Percentiles rank a stretch among this genome's conserved stretches.
Conservation (phyloP, 2,888 invertebrate genomes). For the Venusia cambrica region DNA sequence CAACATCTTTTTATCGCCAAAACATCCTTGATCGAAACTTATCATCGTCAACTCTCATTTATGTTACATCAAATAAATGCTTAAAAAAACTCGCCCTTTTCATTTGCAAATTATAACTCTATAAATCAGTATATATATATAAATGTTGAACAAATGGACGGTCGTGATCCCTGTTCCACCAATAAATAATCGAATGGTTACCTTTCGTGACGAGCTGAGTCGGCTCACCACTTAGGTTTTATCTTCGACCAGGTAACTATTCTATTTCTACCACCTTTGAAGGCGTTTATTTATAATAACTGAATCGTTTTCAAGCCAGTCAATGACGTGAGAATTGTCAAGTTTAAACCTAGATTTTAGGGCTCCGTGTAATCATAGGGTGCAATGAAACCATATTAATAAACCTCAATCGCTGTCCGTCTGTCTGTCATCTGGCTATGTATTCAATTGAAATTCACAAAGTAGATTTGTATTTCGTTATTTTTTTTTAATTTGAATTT, state of each 20-base stretch:
- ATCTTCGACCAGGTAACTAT: conserved; percentile 37
- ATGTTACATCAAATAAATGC: too few relatives aligned
- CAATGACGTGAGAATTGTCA: conserved; percentile 6
- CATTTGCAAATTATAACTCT: background rate
- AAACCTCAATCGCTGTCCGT: too few relatives aligned
- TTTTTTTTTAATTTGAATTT: too few relatives aligned
- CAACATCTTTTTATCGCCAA: too few relatives aligned
- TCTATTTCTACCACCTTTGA: conserved; percentile 39
- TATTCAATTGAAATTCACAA: too few relatives aligned
- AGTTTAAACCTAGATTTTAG: too few relatives aligned
- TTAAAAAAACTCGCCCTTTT: background rate
- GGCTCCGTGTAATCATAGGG: too few relatives aligned
- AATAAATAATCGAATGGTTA: conserved; percentile 51
- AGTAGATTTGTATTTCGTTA: too few relatives aligned
- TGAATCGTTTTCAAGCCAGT: conserved; percentile 7
- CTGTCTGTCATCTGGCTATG: too few relatives aligned
- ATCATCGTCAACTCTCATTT: too few relatives aligned
- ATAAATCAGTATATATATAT: conserved; percentile 6
- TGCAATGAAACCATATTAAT: too few relatives aligned
- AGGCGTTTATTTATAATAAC: conserved; percentile 27
- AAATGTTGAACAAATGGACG: conserved; percentile 35
- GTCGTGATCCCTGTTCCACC: conserved; percentile 43
- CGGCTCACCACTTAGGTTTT: conserved; percentile 50
- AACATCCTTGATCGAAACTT: too few relatives aligned
- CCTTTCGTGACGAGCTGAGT: conserved; percentile 53